Conservation (phyloP, 1,140 invertebrate genomes). For the Drosophila azteca region DNA sequence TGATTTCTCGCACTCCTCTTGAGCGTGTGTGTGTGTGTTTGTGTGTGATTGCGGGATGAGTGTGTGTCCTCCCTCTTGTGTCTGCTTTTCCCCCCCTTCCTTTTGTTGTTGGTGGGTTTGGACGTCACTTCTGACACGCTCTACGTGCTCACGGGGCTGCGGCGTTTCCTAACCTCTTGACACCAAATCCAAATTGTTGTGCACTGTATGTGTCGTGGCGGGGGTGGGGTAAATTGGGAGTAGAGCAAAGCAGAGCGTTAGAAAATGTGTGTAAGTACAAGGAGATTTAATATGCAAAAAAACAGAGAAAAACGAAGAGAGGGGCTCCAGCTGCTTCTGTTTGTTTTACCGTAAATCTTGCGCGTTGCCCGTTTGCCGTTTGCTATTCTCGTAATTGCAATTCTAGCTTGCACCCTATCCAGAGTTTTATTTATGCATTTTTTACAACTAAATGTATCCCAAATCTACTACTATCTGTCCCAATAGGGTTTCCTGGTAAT, state of each 20-base stretch:
- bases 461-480: too few species aligned
- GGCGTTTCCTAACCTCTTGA: conserved; percentile 75
- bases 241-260: conserved; percentile 27
- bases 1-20: conserved; percentile 5
- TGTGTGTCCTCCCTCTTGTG: conserved; percentile 6
- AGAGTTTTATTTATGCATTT: too few species aligned
- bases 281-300: conserved; percentile 15
- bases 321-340: too few species aligned
- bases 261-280: conserved; percentile 12
- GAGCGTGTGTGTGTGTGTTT: conserved; percentile 4
- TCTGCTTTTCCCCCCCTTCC: conserved; percentile 12
- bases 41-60: conserved; percentile 10
- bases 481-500: too few species aligned
- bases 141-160: conserved; percentile 70
- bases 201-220: conserved; percentile 40
- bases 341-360: too few species aligned
- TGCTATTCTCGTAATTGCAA: too few species aligned
- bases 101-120: conserved; percentile 7
- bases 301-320: conserved; percentile 24
- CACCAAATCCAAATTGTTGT: conserved; percentile 75
- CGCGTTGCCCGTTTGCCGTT: too few species aligned
- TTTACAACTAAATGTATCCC: too few species aligned
- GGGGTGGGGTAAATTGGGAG: background rate
- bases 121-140: conserved; percentile 16
- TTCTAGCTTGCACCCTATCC: too few species aligned